Base-by-base conservation (phyloP, 2,113 vertebrate species). In the Clupea harengus region DNA sequence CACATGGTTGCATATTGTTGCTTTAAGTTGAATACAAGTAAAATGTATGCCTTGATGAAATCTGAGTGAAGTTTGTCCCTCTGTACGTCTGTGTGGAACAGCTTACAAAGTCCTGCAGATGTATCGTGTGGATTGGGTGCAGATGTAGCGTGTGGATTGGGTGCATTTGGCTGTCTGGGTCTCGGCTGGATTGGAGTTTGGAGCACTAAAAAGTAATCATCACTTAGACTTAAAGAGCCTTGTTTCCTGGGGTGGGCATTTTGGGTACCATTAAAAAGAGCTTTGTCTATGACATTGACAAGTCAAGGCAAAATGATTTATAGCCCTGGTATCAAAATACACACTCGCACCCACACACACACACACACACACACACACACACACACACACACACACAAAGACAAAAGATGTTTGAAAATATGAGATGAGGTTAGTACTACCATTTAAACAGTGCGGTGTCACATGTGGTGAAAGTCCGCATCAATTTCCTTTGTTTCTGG, bases 351-450 rank as follows among this genome's bases (percentile, higher is more conserved):
- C 9, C 57, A n/a, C 57, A 1, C 57, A 64, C 57, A 64, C 57
- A 57, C 57, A 22, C 57, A 64, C 57, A 64, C 60, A 64, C 60
- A 64, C 60, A 64, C 60, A 64, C 18, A 64, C 60, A 64, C 52
- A 57, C 9, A 57, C 52, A 57, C 52, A 57, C 52, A 54, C 17
- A 54, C 52, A 15, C 52, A 54, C 52, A 54, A 9, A 20, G 4
- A 20, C 52, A 11, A 15, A 49, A 49, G 47, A 49, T 49, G 9
- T 49, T 49, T 49, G 47, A 49, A 49, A n/a, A 67, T 8, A 67
- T 25, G n/a, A 28, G 25, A 25, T 7, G 25, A 25, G 60, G 11
- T n/a, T 9, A 10, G 22, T 7, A 28, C 60, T 25, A 28, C 25
- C 60, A 67, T 67, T n/a, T 67, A n/a, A 67, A 67, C 22, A 67